These are phyloP conservation scores for Clanis bilineata DNA, from an alignment of 2,888 invertebrate genomes.

Conservation along the genomic window DNA sequence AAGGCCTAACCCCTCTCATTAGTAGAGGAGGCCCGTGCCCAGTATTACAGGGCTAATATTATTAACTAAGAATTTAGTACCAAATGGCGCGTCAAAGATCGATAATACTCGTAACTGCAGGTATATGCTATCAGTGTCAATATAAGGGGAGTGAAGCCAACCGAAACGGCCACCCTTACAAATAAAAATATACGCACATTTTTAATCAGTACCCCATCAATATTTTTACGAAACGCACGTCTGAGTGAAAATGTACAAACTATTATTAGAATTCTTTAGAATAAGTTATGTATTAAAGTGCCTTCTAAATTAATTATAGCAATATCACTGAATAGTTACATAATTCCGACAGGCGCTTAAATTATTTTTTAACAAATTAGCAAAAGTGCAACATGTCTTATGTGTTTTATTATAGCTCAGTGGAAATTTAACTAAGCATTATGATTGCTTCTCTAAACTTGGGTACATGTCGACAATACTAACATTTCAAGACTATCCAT, in stretches of 20 bases:
- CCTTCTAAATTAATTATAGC: not conserved
- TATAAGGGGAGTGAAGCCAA: slow-evolving; percentile 47
- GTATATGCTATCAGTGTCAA: slow-evolving; percentile 30
- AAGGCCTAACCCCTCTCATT: too few relatives aligned
- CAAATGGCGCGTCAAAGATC: slow-evolving; percentile 12
- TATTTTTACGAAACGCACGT: slow-evolving; percentile 40
- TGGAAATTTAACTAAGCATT: too few relatives aligned
- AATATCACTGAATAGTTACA: not conserved
- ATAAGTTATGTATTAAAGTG: not conserved
- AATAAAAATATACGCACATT: slow-evolving; percentile 41
- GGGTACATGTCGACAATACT: too few relatives aligned
- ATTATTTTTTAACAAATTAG: not conserved
- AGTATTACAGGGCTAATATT: too few relatives aligned
- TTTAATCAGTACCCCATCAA: slow-evolving; percentile 52
- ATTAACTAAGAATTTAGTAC: not conserved
- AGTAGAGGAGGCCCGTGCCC: too few relatives aligned
- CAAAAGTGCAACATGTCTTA: too few relatives aligned
- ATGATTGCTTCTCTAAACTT: too few relatives aligned
- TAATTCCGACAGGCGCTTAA: not conserved
- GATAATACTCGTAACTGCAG: slow-evolving; percentile 17
- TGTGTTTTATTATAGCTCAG: too few relatives aligned
- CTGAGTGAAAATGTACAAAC: not conserved
- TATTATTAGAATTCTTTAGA: not conserved
- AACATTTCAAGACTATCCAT: too few relatives aligned
- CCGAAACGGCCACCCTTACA: slow-evolving; percentile 55